Conservation (phyloP, 2,888 invertebrate species). For the Bugula neritina region DNA sequence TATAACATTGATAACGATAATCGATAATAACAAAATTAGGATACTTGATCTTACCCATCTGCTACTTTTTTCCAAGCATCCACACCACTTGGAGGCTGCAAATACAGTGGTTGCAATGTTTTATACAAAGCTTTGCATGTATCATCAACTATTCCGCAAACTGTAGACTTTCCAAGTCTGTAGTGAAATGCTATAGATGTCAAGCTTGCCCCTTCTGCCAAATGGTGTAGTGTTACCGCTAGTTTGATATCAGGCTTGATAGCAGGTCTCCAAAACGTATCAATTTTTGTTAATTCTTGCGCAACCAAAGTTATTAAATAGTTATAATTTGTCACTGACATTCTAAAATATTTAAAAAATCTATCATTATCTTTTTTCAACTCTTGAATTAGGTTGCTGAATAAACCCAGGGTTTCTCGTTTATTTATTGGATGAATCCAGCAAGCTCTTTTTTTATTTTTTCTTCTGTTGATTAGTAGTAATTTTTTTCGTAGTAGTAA, state of each 20-base stretch:
- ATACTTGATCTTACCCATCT: too few species aligned
- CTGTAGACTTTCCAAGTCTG: neutral
- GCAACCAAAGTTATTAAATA: neutral
- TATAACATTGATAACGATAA: too few species aligned
- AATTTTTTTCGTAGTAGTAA: neutral
- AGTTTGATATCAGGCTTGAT: neutral
- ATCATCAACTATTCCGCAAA: neutral
- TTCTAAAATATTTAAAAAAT: conserved; percentile 12
- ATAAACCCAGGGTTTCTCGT: neutral
- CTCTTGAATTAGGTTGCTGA: neutral
- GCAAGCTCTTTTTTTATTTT: neutral
- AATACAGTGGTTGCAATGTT: neutral
- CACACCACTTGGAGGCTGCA: neutral
- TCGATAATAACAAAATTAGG: too few species aligned
- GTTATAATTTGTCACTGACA: conserved; percentile 2
- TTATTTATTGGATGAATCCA: conserved; percentile 17
- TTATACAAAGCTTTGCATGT: neutral
- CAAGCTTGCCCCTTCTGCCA: neutral
- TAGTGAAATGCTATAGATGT: too few species aligned
- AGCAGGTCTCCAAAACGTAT: neutral
- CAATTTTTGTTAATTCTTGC: neutral
- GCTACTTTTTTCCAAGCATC: conserved; percentile 3
- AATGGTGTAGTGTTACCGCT: too few species aligned
- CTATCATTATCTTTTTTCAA: conserved; percentile 13
- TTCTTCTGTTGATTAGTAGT: neutral